Evolutionary conservation across 2,888 invertebrate species (phyloP).

Genomic region (Calephelis perditalis): DNA sequence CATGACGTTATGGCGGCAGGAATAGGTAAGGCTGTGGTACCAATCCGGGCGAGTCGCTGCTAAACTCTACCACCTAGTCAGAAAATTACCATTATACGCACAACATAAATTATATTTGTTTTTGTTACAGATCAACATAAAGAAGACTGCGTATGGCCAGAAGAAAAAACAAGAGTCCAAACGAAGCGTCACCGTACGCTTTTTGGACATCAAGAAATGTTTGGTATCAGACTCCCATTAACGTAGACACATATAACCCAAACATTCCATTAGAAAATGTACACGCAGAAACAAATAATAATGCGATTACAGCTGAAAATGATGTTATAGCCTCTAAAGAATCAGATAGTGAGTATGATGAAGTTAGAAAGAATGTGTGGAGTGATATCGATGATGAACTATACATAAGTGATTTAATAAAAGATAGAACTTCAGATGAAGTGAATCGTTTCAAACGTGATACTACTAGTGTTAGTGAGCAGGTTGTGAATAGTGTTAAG

Average conservation of each 20-base stretch:
- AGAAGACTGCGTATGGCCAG: slow-evolving; percentile 72
- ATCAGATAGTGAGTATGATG: slow-evolving; percentile 48
- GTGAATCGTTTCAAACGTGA: slow-evolving; percentile 71
- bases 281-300: slow-evolving; percentile 22
- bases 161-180: slow-evolving; percentile 60
- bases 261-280: slow-evolving; percentile 27
- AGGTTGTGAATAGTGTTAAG: slow-evolving; percentile 78
- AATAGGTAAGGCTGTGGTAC: too few relatives aligned
- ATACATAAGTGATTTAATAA: slow-evolving; percentile 69
- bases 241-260: slow-evolving; percentile 37
- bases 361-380: slow-evolving; percentile 67
- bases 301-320: slow-evolving; percentile 24
- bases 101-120: neutral
- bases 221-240: slow-evolving; percentile 34
- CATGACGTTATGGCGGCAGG: too few relatives aligned
- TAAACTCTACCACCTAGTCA: too few relatives aligned
- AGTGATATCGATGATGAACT: slow-evolving; percentile 71
- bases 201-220: slow-evolving; percentile 58
- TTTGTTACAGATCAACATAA: slow-evolving; percentile 64
- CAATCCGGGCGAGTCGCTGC: too few relatives aligned
- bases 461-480: slow-evolving; percentile 68
- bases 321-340: slow-evolving; percentile 53
- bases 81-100: too few relatives aligned
- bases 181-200: slow-evolving; percentile 66
- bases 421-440: slow-evolving; percentile 65